Percentiles rank a stretch among this genome's conserved stretches.
phyloP scores from a whole-genome alignment of 2,113 vertebrate species.

The Saguinus imperator region DNA sequence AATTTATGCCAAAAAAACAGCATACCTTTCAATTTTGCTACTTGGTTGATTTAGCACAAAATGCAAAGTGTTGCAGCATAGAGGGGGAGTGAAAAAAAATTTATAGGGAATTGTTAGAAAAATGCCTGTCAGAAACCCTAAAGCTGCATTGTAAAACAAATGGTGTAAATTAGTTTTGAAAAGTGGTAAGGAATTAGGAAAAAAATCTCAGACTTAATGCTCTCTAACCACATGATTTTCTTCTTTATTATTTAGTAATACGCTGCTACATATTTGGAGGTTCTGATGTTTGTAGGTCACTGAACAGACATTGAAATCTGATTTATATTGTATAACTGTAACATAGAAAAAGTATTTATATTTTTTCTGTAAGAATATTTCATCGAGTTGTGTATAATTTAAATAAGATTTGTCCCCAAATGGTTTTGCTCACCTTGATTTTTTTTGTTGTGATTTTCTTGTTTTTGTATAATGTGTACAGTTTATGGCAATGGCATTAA shows the following conservation, averaged over 20 bases:
- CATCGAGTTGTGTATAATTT: constrained; percentile 93
- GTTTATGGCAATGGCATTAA: constrained; percentile 94
- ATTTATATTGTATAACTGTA: constrained; percentile 99
- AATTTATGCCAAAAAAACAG: constrained; percentile 83
- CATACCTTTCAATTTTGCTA: constrained; percentile 78
- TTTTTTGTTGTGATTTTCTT: constrained; percentile 82
- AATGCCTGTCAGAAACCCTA: constrained; percentile 80
- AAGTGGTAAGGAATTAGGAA: constrained; percentile 77
- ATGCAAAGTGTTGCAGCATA: constrained; percentile 55
- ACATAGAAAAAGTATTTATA: constrained; percentile 99
- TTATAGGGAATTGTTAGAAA: constrained; percentile 66
- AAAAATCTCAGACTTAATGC: constrained; percentile 76
- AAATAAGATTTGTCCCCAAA: constrained; percentile 88
- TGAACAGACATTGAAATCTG: constrained; percentile 92
- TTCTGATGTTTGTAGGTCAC: constrained; percentile 90
- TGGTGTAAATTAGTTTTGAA: constrained; percentile 76
- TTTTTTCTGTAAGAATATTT: constrained; percentile 98
- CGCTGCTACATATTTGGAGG: constrained; percentile 90
- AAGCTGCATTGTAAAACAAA: constrained; percentile 74
- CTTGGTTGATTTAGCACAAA: constrained; percentile 80
- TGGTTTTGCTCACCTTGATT: constrained; percentile 88
- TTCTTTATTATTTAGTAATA: constrained; percentile 82
- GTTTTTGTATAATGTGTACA: constrained; percentile 95
- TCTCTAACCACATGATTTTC: constrained; percentile 74
- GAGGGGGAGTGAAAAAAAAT: neutral